Evolutionary conservation across 2,113 vertebrate genomes (phyloP).

Genomic region (Pygoscelis adeliae): DNA sequence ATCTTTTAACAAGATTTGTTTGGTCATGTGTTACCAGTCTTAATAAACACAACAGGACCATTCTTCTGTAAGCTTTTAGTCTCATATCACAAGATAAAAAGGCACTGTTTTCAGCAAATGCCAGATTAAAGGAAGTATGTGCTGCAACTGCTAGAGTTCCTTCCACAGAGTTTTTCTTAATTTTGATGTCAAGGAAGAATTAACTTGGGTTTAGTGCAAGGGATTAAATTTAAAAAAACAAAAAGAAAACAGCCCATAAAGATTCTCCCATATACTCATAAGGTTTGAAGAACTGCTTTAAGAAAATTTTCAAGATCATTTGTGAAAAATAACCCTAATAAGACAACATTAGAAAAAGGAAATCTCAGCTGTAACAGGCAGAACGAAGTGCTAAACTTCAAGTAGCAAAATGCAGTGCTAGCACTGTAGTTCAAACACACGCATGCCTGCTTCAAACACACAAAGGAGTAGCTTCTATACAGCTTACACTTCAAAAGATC

Average conservation of each 20-base stretch:
- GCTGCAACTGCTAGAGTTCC: neutral
- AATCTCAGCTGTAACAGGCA: neutral
- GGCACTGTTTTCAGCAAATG: slow-evolving; percentile 50
- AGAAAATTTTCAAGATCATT: neutral
- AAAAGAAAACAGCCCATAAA: neutral
- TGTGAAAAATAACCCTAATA: neutral
- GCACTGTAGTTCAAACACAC: neutral
- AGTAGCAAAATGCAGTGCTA: neutral
- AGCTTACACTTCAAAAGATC: neutral
- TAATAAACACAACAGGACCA: slow-evolving; percentile 60
- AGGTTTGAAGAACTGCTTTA: neutral
- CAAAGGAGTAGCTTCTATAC: neutral
- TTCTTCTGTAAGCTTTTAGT: slow-evolving; percentile 59
- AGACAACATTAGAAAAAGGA: neutral
- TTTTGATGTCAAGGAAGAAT: slow-evolving; percentile 15
- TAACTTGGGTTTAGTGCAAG: neutral
- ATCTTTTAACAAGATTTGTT: slow-evolving; percentile 64
- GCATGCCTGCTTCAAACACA: neutral
- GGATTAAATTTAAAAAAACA: neutral
- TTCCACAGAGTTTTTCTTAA: neutral
- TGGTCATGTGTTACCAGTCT: slow-evolving; percentile 51
- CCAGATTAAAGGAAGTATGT: slow-evolving; percentile 44
- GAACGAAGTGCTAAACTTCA: neutral
- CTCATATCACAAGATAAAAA: slow-evolving; percentile 56
- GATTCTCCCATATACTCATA: neutral